These are phyloP conservation scores for Holothuria scabra DNA, from an alignment of 53 echinoderm and acorn worm species.

Conservation along the genomic window DNA sequence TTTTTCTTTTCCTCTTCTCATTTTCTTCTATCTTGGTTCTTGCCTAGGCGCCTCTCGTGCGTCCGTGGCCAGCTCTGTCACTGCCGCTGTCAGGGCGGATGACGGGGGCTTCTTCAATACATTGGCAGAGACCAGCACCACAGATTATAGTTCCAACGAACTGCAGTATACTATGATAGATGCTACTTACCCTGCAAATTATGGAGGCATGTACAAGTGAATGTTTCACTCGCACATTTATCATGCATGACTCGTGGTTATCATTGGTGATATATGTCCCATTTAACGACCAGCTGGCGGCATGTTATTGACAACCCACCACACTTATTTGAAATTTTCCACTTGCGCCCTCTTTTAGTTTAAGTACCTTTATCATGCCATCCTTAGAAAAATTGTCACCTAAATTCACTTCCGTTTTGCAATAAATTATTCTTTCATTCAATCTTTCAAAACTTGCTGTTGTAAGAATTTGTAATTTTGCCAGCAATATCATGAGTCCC, in stretches of 20 bases:
- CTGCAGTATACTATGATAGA: constrained; percentile 10
- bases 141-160: constrained; percentile 24
- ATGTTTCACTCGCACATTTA: background rate
- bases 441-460: no score
- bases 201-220: constrained; percentile 11
- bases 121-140: background rate
- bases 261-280: no score
- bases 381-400: no score
- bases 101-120: constrained; percentile 42
- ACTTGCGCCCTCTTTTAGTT: no score
- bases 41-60: constrained; percentile 19
- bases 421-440: no score
- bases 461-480: no score
- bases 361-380: no score
- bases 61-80: constrained; percentile 17
- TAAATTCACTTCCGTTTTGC: no score
- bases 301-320: no score
- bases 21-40: background rate
- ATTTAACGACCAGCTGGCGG: no score
- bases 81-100: background rate
- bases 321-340: no score
- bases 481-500: no score
- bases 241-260: constrained; percentile 13
- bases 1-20: constrained; percentile 4
- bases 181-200: background rate